phyloP scores from a whole-genome alignment of 2,888 invertebrate genomes.

The Drosophila melanosoma region DNA sequence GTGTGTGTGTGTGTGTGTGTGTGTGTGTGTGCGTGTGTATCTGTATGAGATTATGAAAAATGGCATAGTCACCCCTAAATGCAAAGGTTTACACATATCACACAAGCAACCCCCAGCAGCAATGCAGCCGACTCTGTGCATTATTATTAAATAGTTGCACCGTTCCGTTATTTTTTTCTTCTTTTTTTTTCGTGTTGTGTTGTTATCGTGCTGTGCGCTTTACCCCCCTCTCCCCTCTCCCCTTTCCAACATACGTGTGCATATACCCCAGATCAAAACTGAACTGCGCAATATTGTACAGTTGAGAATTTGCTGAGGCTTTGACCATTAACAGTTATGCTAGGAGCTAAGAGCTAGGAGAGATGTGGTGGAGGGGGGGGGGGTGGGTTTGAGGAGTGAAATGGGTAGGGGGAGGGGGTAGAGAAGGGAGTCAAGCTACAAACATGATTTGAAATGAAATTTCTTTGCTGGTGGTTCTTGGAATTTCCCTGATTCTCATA shows the following conservation, averaged over 20 bases:
- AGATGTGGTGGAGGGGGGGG: too few species aligned
- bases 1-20: constrained; percentile 7
- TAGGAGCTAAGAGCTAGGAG: background rate
- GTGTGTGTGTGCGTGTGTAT: constrained; percentile 15
- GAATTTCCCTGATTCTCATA: constrained; percentile 57
- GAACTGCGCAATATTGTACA: constrained; percentile 32
- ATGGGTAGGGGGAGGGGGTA: background rate
- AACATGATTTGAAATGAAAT: constrained; percentile 58
- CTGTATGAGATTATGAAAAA: constrained; percentile 60
- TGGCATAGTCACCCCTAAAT: constrained; percentile 66
- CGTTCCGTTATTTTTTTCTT: constrained; percentile 3
- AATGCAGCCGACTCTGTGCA: constrained; percentile 49
- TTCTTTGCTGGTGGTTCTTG: constrained; percentile 59
- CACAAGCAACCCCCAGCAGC: constrained; percentile 35
- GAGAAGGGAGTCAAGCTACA: constrained; percentile 6
- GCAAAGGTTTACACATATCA: constrained; percentile 16
- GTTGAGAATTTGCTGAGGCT: constrained; percentile 31
- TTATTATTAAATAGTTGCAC: constrained; percentile 55
- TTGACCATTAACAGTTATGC: constrained; percentile 24
- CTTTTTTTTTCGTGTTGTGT: background rate
- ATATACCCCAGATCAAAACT: constrained; percentile 25
- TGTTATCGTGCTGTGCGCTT: constrained; percentile 22
- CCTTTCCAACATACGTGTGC: background rate
- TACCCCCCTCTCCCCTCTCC: constrained; percentile 5
- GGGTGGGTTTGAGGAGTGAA: too few species aligned